phyloP scores from a whole-genome alignment of 2,888 invertebrate species.

The Apamea anceps region DNA sequence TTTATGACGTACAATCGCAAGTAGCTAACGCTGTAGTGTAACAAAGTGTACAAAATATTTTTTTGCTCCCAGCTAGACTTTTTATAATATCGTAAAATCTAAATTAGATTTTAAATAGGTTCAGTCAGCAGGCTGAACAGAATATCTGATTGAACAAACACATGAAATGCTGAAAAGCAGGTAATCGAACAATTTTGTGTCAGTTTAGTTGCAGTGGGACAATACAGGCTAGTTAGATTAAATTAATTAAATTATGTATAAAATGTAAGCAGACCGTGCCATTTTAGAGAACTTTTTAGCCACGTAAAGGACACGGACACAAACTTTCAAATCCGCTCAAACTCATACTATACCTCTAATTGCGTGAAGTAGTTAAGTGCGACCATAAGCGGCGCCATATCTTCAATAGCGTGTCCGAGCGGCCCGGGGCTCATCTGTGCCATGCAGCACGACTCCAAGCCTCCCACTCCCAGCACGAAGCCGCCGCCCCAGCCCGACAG shows the following conservation, averaged over 20 bases:
- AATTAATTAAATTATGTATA: background rate
- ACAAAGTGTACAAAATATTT: background rate
- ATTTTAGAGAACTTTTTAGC: background rate
- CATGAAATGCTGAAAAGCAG: background rate
- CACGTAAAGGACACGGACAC: background rate
- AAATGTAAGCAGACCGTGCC: background rate
- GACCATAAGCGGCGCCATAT: constrained; percentile 93
- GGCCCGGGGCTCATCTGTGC: constrained; percentile 92
- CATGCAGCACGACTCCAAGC: constrained; percentile 94
- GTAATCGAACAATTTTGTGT: too few species aligned
- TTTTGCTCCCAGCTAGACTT: background rate
- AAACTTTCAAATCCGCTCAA: background rate
- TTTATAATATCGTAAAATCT: background rate
- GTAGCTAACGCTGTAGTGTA: background rate
- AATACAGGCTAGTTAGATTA: background rate
- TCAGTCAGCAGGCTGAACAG: background rate
- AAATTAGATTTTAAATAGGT: background rate
- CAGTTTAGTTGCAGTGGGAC: background rate
- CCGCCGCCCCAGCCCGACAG: constrained; percentile 85
- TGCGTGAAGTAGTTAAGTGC: constrained; percentile 96
- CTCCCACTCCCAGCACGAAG: constrained; percentile 94
- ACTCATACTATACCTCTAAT: constrained; percentile 92
- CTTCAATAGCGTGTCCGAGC: constrained; percentile 90
- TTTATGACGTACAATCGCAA: background rate
- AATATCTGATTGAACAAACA: background rate